Evolutionary conservation across 2,797 vertebrate genomes (phyloP), one percentile per base, ranked within the genome.

Genomic region (Gymnodraco acuticeps): DNA sequence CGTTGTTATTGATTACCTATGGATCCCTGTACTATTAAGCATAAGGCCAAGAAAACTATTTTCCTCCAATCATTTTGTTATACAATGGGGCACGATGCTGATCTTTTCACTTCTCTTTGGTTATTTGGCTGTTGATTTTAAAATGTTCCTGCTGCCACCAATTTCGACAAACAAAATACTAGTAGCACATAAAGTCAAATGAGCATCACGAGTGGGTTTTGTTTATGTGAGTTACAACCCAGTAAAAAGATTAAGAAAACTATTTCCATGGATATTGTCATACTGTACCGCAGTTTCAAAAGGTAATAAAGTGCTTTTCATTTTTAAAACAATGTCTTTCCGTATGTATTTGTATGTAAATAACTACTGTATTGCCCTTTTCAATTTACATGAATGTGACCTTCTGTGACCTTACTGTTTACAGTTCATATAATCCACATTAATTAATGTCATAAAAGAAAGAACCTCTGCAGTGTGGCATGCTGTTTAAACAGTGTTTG

Each of bases 391-490:
- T 46, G 5, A 19, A 53, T 16, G n/a, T n/a, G n/a, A n/a, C 62
- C 56, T 69, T 72, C 60, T 33, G 38, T 78, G 85, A 85, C 82
- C 79, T 80, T 85, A 79, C 70, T 80, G 69, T 80, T 62, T 70
- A 41, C 56, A 53, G 64, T 73, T 86, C 78, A 89, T 60, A 73
- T 81, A 63, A 84, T 87, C 81, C 82, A 78, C 68, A 63, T 71
- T 62, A 83, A 82, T 84, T 51, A 56, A 73, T 20, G 45, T 65
- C 66, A 47, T 61, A 80, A 69, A 81, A 68, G 47, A 62, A 58
- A 31, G 54, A 73, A 77, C 72, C 68, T 75, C 41, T 41, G n/a
- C 47, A 56, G 14, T 55, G 52, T 58, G 66, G 42, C 46, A 59
- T 19, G 50, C 58, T 23, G 41, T 33, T 66, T 68, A 62, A 76